These are phyloP conservation scores for Drosophila buzzatii DNA, from an alignment of 2,888 invertebrate species.

Conservation along the genomic window DNA sequence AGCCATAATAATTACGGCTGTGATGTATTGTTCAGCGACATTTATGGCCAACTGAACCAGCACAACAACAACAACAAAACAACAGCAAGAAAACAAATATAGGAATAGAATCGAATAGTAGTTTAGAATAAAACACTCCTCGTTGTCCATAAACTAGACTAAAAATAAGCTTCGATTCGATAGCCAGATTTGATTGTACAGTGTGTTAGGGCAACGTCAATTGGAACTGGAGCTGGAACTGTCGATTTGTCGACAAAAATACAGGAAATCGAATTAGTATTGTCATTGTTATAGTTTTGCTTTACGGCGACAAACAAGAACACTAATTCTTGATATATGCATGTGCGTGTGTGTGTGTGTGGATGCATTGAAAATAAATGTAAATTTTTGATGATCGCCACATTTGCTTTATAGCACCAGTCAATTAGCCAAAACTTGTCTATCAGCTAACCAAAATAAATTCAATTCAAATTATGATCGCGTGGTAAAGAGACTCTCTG, in stretches of 20 bases:
- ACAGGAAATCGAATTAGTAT: constrained; percentile 67
- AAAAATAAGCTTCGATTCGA: constrained; percentile 38
- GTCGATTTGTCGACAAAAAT: constrained; percentile 36
- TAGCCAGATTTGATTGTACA: constrained; percentile 53
- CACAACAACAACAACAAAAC: neutral
- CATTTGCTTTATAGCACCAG: constrained; percentile 50
- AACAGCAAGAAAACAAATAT: neutral
- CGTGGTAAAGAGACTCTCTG: neutral
- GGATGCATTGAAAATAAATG: constrained; percentile 36
- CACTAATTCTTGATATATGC: constrained; percentile 28
- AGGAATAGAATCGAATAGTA: constrained; percentile 9
- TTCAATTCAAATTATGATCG: constrained; percentile 6
- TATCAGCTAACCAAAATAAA: constrained; percentile 9
- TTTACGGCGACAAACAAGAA: constrained; percentile 44
- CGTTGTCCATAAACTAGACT: constrained; percentile 30
- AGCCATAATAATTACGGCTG: constrained; percentile 50
- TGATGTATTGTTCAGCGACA: constrained; percentile 64
- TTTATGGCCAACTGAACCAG: constrained; percentile 57
- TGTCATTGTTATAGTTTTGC: constrained; percentile 43
- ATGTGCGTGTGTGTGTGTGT: neutral
- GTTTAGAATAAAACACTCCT: constrained; percentile 18
- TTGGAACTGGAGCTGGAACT: constrained; percentile 42
- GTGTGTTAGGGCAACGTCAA: constrained; percentile 54
- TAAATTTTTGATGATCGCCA: constrained; percentile 41
- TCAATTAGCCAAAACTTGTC: constrained; percentile 63